These are phyloP conservation scores for Myrmecobius fasciatus DNA, from an alignment of 2,113 vertebrate genomes.

Conservation along the genomic window DNA sequence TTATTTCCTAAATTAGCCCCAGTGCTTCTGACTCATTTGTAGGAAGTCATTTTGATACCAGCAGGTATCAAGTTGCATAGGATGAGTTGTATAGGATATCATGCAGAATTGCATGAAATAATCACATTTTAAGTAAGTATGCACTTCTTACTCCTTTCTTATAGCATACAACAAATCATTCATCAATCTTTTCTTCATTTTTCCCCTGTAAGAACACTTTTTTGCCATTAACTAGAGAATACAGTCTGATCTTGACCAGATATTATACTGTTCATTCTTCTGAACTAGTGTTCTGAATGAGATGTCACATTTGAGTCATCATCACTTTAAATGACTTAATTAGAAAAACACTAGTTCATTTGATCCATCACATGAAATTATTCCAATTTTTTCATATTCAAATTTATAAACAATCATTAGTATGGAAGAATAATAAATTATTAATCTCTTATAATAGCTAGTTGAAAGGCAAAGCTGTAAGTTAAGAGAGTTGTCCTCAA, in stretches of 20 bases:
- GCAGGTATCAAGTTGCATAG: neutral
- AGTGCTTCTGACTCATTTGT: fast-evolving
- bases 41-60: neutral
- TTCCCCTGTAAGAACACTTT: neutral
- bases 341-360: neutral
- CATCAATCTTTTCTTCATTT: neutral
- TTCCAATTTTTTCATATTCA: neutral
- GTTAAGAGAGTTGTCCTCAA: neutral
- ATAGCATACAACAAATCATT: neutral
- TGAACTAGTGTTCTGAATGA: neutral
- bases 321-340: neutral
- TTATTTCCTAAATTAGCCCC: neutral
- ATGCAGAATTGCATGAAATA: fast-evolving
- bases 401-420: neutral
- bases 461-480: neutral
- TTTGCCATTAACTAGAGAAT: neutral
- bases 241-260: neutral
- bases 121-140: neutral
- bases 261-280: neutral
- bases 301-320: neutral
- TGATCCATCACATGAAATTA: neutral
- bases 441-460: neutral
- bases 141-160: neutral
- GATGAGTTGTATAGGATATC: too few relatives aligned
- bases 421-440: neutral